Evolutionary conservation across 2,797 vertebrate species (phyloP), one percentile per base, ranked within the genome.

Genomic region (Gadopsis bispinosus): DNA sequence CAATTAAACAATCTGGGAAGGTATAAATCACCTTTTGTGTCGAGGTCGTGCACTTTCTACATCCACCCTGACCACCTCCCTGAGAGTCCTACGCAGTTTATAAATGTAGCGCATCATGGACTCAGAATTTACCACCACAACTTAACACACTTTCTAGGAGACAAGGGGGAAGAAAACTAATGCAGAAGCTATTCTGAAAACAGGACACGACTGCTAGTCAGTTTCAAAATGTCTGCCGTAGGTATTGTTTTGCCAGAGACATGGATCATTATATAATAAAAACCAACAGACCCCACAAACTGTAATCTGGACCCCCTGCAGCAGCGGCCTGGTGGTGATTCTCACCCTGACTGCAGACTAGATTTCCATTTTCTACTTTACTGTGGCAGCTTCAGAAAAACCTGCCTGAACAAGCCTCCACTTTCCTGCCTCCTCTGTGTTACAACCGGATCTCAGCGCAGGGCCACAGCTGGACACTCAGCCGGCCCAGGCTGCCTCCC

Each of bases 391-490:
- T 35, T 63, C 19, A 35, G 54, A 35, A 47, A 12, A 63, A 7
- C n/a, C 17, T 48, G 20, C 16, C 51, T n/a, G 37, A 54, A 37
- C 45, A 33, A 14, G 74, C 37, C 13, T 45, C 20, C 48, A 13
- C 45, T 11, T 26, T 10, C 7, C 43, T 19, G 14, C 71, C 31
- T 62, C 29, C 22, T 72, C 62, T 60, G 35, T 13, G 20, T 63
- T 13, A n/a, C 1, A 37, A 45, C 4, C 2, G 0, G 73, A 26
- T 65, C 43, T 39, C 19, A 43, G 63, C 10, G 29, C 13, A 5
- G 50, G 0, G 12, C 35, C 72, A 2, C 75, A 73, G 81, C 68
- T 60, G 72, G 72, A 79, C 41, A 7, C 39, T 3, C 10, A 75
- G 20, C 20, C 6, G 62, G 13, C 1, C 58, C 70, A n/a, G 51